Evolutionary conservation across 2,888 invertebrate species (phyloP).

Genomic region (Drosophila mayaguana): DNA sequence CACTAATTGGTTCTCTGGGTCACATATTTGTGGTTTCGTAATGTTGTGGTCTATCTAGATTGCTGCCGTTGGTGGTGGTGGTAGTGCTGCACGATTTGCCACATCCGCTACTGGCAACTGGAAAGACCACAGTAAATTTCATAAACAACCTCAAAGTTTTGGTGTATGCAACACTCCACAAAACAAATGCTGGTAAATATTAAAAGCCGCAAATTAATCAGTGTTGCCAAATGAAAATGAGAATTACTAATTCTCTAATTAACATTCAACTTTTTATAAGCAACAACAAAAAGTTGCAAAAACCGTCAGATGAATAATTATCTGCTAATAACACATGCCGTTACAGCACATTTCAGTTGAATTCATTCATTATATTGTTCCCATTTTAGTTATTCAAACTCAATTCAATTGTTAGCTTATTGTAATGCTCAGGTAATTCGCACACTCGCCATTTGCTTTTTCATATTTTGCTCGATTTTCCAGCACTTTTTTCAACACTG

Average conservation of each 20-base stretch:
- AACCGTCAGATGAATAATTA: not conserved
- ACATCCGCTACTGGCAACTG: conserved; percentile 3
- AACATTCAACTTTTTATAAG: not conserved
- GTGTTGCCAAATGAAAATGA: conserved; percentile 6
- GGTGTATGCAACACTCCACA: conserved; percentile 1
- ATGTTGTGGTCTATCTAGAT: conserved; percentile 44
- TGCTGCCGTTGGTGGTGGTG: not conserved
- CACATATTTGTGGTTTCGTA: conserved; percentile 48
- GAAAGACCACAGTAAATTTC: conserved; percentile 35
- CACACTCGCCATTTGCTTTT: conserved; percentile 4
- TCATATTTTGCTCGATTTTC: conserved; percentile 1
- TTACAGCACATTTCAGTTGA: not conserved
- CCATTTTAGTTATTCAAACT: not conserved
- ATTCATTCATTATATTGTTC: not conserved
- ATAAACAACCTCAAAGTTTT: conserved; percentile 40
- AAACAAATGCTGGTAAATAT: conserved; percentile 10
- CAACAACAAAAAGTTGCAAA: not conserved
- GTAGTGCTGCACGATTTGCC: conserved; percentile 1
- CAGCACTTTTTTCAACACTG: conserved; percentile 15
- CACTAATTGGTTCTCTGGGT: conserved; percentile 6
- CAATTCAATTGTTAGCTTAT: not conserved
- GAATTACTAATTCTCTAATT: not conserved
- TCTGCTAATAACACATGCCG: not conserved
- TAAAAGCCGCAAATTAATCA: conserved; percentile 40
- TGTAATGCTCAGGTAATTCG: conserved; percentile 27